phyloP scores from a whole-genome alignment of 2,888 invertebrate species.

The Eupithecia subfuscata region DNA sequence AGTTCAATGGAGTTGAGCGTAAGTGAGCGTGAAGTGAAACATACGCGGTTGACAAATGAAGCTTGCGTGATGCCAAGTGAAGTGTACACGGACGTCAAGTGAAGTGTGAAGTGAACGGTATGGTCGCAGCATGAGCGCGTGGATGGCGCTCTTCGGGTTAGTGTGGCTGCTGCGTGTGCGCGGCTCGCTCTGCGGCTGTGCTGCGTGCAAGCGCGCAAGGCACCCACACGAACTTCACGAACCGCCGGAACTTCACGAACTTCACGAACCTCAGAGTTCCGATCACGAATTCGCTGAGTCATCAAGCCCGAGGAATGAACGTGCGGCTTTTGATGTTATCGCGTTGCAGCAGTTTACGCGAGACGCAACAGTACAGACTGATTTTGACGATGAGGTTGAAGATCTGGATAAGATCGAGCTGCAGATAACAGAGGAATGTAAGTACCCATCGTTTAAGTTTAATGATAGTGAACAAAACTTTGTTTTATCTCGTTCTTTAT shows the following conservation, averaged over 20 bases:
- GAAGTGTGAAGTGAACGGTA: slow-evolving; percentile 66
- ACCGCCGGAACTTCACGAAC: slow-evolving; percentile 52
- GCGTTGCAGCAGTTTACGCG: slow-evolving; percentile 77
- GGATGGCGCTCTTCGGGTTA: slow-evolving; percentile 94
- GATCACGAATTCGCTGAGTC: slow-evolving; percentile 19
- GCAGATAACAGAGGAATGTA: slow-evolving; percentile 78
- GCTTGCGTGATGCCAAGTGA: slow-evolving; percentile 17
- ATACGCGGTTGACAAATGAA: background rate
- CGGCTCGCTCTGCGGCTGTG: slow-evolving; percentile 90
- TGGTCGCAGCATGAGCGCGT: slow-evolving; percentile 82
- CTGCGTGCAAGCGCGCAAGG: slow-evolving; percentile 86
- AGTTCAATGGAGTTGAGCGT: slow-evolving; percentile 6
- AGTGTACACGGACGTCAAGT: slow-evolving; percentile 42
- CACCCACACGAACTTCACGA: slow-evolving; percentile 57
- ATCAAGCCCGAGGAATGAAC: slow-evolving; percentile 54
- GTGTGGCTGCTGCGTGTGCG: slow-evolving; percentile 93
- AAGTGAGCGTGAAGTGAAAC: slow-evolving; percentile 3
- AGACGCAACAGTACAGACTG: slow-evolving; percentile 81
- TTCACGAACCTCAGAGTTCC: slow-evolving; percentile 28
- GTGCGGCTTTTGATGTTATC: slow-evolving; percentile 76
- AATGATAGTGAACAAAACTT: background rate
- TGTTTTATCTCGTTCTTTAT: background rate
- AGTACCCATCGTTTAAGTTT: slow-evolving; percentile 50
- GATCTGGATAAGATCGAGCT: slow-evolving; percentile 78
- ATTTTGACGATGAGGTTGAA: slow-evolving; percentile 76